phyloP scores from a whole-genome alignment of 2,113 vertebrate genomes.

The Melierax canorus region DNA sequence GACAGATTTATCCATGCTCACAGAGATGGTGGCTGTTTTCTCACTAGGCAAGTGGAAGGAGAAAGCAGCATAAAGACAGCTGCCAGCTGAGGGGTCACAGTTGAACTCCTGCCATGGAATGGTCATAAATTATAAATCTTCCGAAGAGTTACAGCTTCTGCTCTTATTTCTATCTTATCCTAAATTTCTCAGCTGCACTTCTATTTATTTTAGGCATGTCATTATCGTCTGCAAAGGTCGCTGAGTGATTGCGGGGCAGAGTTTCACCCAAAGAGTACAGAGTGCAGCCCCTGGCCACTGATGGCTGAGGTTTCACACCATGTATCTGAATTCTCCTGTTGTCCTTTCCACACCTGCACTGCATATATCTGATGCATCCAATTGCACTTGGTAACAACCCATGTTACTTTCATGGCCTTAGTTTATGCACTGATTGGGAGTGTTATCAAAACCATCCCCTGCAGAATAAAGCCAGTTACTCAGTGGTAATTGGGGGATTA shows the following conservation, averaged over 20 bases:
- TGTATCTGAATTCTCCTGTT: neutral
- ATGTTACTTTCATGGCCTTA: neutral
- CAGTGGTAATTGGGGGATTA: neutral
- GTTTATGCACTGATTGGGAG: neutral
- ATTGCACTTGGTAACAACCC: accelerated
- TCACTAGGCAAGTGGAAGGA: constrained; percentile 74
- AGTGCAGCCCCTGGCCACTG: neutral
- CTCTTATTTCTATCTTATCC: constrained; percentile 63
- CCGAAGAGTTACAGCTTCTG: constrained; percentile 51
- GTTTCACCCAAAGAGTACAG: neutral
- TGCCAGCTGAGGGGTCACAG: constrained; percentile 73
- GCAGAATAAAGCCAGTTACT: neutral
- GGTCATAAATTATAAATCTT: constrained; percentile 80
- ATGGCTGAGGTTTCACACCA: neutral
- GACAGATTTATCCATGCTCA: constrained; percentile 79
- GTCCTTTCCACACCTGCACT: neutral
- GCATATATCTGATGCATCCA: accelerated
- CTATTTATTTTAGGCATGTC: constrained; percentile 73
- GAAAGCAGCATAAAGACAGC: constrained; percentile 72
- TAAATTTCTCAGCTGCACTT: constrained; percentile 47
- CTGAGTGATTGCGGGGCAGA: neutral
- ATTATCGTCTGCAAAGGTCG: neutral
- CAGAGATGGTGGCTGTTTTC: constrained; percentile 72
- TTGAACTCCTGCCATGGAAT: constrained; percentile 76
- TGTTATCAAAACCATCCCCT: neutral